phyloP scores from a whole-genome alignment of 2,888 invertebrate species.

The Drosophila leonis region DNA sequence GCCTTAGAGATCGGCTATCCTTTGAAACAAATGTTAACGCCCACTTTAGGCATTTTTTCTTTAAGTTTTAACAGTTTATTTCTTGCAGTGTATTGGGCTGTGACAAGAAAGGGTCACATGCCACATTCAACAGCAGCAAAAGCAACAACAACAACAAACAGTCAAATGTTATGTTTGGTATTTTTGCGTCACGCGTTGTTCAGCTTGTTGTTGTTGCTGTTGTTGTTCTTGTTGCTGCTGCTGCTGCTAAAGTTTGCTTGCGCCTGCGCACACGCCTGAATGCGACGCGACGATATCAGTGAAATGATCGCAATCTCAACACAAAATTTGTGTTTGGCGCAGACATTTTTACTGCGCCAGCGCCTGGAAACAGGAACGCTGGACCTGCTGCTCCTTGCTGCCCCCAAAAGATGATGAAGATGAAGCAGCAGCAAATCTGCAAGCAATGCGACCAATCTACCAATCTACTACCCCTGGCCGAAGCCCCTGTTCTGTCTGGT shows the following conservation, averaged over 20 bases:
- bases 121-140: conserved; percentile 54
- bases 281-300: conserved; percentile 75
- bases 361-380: conserved; percentile 42
- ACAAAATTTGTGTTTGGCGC: conserved; percentile 81
- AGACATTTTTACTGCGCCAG: conserved; percentile 74
- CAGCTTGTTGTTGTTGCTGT: conserved; percentile 50
- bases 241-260: conserved; percentile 53
- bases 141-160: conserved; percentile 43
- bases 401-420: conserved; percentile 73
- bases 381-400: conserved; percentile 39
- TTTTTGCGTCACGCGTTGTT: conserved; percentile 83
- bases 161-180: conserved; percentile 75
- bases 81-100: conserved; percentile 51
- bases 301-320: conserved; percentile 81
- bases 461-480: conserved; percentile 30
- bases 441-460: conserved; percentile 63
- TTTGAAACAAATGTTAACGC: not conserved
- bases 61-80: conserved; percentile 11
- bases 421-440: conserved; percentile 78
- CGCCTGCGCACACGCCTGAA: conserved; percentile 81
- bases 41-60: not conserved
- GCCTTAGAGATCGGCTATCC: not conserved
- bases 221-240: conserved; percentile 28
- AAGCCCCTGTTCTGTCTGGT: conserved; percentile 12
- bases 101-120: conserved; percentile 70